These are phyloP conservation scores for Lagria hirta DNA, from an alignment of 2,888 invertebrate genomes.

Conservation along the genomic window DNA sequence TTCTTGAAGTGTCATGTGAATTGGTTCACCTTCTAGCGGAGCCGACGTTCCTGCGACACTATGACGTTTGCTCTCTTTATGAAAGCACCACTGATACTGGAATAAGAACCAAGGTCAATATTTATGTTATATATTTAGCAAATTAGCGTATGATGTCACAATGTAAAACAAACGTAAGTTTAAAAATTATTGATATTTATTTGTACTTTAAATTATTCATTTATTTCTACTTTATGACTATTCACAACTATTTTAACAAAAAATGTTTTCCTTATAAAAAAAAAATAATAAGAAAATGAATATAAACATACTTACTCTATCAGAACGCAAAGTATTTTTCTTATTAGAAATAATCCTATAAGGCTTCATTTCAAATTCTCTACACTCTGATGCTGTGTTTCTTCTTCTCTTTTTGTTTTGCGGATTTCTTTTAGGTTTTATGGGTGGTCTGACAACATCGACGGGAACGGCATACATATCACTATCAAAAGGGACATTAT, in stretches of 20 bases:
- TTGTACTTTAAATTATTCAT: too few relatives aligned
- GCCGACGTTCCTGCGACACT: constrained; percentile 67
- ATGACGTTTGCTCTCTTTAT: constrained; percentile 60
- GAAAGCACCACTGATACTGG: constrained; percentile 46
- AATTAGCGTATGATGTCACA: too few relatives aligned
- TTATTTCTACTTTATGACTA: too few relatives aligned
- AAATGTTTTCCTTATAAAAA: too few relatives aligned
- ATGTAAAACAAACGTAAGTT: too few relatives aligned
- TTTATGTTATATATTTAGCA: too few relatives aligned
- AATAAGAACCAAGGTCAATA: too few relatives aligned
- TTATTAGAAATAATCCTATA: constrained; percentile 30
- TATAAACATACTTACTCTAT: constrained; percentile 31
- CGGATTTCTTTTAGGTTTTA: constrained; percentile 54
- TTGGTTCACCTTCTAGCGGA: constrained; percentile 66
- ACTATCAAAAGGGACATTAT: constrained; percentile 86
- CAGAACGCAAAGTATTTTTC: constrained; percentile 32
- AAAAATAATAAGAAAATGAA: not conserved
- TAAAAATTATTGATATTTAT: too few relatives aligned
- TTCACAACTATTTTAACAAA: too few relatives aligned
- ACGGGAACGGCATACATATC: constrained; percentile 86
- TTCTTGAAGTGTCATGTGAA: constrained; percentile 83
- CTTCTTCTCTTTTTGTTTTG: constrained; percentile 44
- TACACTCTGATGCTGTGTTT: constrained; percentile 56
- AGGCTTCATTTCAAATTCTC: constrained; percentile 44
- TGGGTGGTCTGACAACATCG: constrained; percentile 70